Evolutionary conservation across 1,140 invertebrate species (phyloP), one percentile per base, ranked within the genome.

Genomic region (Galleria mellonella): DNA sequence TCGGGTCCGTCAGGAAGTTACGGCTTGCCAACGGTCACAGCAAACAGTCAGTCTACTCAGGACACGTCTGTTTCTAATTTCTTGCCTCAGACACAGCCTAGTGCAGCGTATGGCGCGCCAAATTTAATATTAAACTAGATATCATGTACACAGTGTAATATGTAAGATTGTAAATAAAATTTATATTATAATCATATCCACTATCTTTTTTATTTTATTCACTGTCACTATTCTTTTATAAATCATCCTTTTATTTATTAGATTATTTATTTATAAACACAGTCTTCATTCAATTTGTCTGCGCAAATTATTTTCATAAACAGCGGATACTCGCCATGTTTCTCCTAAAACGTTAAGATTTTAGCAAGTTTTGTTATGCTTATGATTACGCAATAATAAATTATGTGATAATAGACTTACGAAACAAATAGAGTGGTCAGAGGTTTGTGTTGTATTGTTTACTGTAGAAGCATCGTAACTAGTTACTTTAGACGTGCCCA

Each of bases 231-330:
- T 35, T 10, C 6, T 23, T 23, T 23, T 23, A 23, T 23, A 6
- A 3, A 23, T 23, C 17, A 6, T 3, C 17, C 6, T 23, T 23
- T 23, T 23, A 6, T 23, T 23, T 3, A n/a, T n/a, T n/a, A n/a
- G n/a, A n/a, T n/a, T 23, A 6, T 23, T 35, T 12, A 35, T 35
- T 14, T 6, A 2, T 11, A 14, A 14, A 14, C 6, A 7, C 4
- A 35, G 12, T 37, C 17, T 43, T 47, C 17, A 33, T 6, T 39
- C 11, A 36, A 42, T 51, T 56, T 64, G 29, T 70, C 52, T 9
- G 49, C 33, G 32, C 48, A 61, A 13, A 65, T 27, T n/a, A 73
- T 57, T 68, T 52, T 73, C 49, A 73, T 42, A 28, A 67, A 66
- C 6, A 70, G 30, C 12, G 70, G 63, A 45, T 54, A 38, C 5